Evolutionary conservation across 2,797 vertebrate species (phyloP).

Genomic region (Sebastes alutus): DNA sequence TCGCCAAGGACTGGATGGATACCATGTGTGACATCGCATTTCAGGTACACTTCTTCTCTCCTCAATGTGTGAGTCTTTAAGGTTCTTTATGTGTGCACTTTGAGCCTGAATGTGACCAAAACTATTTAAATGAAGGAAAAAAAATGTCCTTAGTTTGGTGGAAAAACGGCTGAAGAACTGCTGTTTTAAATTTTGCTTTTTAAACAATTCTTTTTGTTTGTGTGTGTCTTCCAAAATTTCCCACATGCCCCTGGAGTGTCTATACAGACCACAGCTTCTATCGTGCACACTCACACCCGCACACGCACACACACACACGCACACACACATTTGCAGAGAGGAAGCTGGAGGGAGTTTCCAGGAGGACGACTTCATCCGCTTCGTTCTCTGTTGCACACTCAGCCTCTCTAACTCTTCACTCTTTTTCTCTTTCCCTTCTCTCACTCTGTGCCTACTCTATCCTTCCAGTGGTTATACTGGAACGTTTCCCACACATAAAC

Average conservation of each 20-base stretch:
- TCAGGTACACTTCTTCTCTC: conserved; percentile 79
- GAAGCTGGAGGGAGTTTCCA: conserved; percentile 61
- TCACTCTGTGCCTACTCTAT: background rate
- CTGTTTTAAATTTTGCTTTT: background rate
- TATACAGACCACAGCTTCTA: background rate
- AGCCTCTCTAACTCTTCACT: background rate
- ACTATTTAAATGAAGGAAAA: background rate
- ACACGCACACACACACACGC: background rate
- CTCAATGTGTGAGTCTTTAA: background rate
- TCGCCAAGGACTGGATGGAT: conserved; percentile 89
- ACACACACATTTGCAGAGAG: conserved; percentile 32
- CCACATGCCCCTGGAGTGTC: conserved; percentile 26
- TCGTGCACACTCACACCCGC: background rate
- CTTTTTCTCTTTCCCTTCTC: background rate
- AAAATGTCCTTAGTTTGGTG: background rate
- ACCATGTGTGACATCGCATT: conserved; percentile 93
- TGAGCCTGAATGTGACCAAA: background rate
- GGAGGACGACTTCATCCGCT: conserved; percentile 36
- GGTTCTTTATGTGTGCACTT: background rate
- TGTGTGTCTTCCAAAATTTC: conserved; percentile 24
- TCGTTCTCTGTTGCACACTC: background rate
- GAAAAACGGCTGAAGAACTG: background rate
- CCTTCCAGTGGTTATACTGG: background rate
- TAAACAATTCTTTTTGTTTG: background rate
- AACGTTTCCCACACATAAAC: background rate